These are phyloP conservation scores for Orchestia grillus DNA, from an alignment of 1,140 invertebrate species.

Conservation along the genomic window DNA sequence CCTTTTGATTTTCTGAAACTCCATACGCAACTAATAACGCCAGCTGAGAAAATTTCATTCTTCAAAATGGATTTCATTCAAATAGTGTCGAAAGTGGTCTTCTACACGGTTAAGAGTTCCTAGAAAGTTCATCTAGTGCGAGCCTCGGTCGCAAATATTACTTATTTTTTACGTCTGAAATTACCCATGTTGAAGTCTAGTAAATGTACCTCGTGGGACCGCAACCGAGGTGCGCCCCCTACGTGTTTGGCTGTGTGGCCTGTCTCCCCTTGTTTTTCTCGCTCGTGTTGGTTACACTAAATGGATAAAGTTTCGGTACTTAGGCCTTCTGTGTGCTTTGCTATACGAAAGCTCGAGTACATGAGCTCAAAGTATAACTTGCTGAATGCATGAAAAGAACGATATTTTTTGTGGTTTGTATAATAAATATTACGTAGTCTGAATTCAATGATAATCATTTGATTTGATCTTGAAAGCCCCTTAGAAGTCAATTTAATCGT, in stretches of 20 bases:
- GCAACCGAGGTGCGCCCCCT: not conserved
- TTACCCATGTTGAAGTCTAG: not conserved
- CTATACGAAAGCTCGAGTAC: not conserved
- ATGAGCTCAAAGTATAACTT: not conserved
- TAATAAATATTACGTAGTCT: too few relatives aligned
- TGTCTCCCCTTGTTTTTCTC: not conserved
- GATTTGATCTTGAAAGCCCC: too few relatives aligned
- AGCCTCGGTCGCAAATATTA: not conserved
- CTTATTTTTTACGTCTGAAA: not conserved
- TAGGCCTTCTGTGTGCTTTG: constrained; percentile 3
- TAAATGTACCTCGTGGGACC: not conserved
- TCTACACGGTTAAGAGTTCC: not conserved
- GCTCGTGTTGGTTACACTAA: constrained; percentile 15
- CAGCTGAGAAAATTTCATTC: not conserved
- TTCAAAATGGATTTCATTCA: not conserved
- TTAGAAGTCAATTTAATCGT: too few relatives aligned
- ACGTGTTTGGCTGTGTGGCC: not conserved
- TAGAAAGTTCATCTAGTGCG: not conserved
- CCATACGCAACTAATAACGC: not conserved
- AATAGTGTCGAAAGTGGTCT: not conserved
- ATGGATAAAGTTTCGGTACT: constrained; percentile 35
- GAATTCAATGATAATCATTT: too few relatives aligned
- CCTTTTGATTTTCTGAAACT: not conserved
- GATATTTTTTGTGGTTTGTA: too few relatives aligned
- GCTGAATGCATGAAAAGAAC: too few relatives aligned